Evolutionary conservation across 2,797 vertebrate species (phyloP), one percentile per base, ranked within the genome.

Genomic region (Cichlasoma orientale): DNA sequence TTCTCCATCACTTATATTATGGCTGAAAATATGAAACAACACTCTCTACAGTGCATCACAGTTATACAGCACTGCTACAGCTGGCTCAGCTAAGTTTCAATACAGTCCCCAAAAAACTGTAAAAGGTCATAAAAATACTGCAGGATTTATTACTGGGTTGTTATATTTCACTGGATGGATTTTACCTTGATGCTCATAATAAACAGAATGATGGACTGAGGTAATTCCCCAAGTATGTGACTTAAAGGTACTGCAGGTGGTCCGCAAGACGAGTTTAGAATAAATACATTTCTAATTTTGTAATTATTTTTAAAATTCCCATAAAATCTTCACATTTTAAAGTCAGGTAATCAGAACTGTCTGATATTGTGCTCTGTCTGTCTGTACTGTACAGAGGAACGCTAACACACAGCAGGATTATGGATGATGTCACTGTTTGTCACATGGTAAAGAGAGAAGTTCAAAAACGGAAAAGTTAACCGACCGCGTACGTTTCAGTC

Each of bases 361-460:
- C 29, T 50, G 41, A 68, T 13, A 68, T 50, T 52, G 50, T 50
- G 63, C 41, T 52, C 44, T 1, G 18, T 13, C 41, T n/a, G 41
- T 47, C 25, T 68, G 18, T 31, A 31, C 18, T n/a, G 44, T 31
- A 68, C 25, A n/a, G 11, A 29, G 63, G 61, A 27, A 68, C 27
- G 41, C 61, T 50, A 68, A 47, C 41, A 68, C 25, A 50, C 44
- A 61, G 19, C 3, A 11, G 50, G 61, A 50, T 72, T 29, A 55
- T 31, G 38, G 56, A 72, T 84, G 77, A 84, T 68, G 54, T 78
- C 55, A 78, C 38, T 3, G 52, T 1, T 31, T 50, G 61, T 80
- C 74, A 79, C 63, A 72, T 10, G 72, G 76, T 61, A 50, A 50
- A 68, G 25, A 29, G 63, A 68, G 25, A 44, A 14, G 50, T 52